phyloP scores from a whole-genome alignment of 2,797 vertebrate species.

The Sebastes diaconus region DNA sequence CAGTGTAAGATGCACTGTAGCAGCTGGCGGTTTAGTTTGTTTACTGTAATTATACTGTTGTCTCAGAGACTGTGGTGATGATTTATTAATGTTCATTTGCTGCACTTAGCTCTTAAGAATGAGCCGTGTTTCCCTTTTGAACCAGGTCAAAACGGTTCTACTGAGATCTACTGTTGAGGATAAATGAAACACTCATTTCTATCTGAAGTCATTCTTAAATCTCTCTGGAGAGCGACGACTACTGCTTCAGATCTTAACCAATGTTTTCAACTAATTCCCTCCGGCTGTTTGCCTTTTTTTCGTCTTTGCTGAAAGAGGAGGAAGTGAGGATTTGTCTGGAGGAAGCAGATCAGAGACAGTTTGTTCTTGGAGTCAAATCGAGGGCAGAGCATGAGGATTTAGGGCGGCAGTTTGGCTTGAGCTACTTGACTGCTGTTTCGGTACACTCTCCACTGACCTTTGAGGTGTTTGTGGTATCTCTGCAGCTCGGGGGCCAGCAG shows the following conservation, averaged over 20 bases:
- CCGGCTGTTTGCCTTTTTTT: background rate
- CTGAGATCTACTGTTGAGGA: slow-evolving; percentile 1
- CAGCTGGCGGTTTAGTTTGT: background rate
- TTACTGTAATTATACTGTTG: slow-evolving; percentile 5
- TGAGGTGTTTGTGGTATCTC: slow-evolving; percentile 92
- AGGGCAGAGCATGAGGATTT: slow-evolving; percentile 37
- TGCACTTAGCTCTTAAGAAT: background rate
- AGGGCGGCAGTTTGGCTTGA: slow-evolving; percentile 7
- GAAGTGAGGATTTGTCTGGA: slow-evolving; percentile 45
- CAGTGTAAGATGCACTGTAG: background rate
- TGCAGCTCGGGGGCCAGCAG: slow-evolving; percentile 93
- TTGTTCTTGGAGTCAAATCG: slow-evolving; percentile 39
- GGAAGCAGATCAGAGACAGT: slow-evolving; percentile 39
- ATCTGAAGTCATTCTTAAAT: slow-evolving; percentile 1
- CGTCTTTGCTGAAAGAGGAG: slow-evolving; percentile 21
- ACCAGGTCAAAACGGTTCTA: background rate
- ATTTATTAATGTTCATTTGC: slow-evolving; percentile 23
- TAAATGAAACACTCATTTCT: slow-evolving; percentile 3
- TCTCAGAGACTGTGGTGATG: background rate
- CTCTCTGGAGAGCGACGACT: background rate
- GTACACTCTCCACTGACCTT: slow-evolving; percentile 81
- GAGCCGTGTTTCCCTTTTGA: background rate
- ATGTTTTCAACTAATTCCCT: slow-evolving; percentile 25
- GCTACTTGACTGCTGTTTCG: slow-evolving; percentile 3
- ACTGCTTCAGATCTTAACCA: slow-evolving; percentile 15